Conservation (phyloP, 1,140 invertebrate genomes). For the Holotrichia oblita region DNA sequence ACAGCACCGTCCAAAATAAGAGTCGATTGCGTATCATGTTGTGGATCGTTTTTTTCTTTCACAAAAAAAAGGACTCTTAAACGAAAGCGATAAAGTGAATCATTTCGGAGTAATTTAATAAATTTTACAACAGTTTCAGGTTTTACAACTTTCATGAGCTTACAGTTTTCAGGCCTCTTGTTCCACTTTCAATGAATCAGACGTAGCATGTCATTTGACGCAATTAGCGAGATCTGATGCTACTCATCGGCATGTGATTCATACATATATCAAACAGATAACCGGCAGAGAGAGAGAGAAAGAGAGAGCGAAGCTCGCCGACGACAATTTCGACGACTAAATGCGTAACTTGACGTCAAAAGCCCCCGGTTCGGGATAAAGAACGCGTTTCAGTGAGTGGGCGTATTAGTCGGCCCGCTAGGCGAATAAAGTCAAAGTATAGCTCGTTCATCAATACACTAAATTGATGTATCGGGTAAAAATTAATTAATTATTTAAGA, state of each 20-base stretch:
- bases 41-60: too few species aligned
- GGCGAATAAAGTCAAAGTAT: too few species aligned
- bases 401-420: conserved; percentile 11
- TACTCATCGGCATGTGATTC: conserved; percentile 22
- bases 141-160: too few species aligned
- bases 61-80: too few species aligned
- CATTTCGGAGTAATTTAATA: too few species aligned
- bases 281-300: neutral
- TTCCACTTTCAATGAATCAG: conserved; percentile 20
- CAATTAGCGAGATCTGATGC: neutral
- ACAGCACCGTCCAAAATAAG: too few species aligned
- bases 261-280: conserved; percentile 24
- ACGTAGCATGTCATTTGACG: conserved; percentile 28
- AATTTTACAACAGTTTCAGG: too few species aligned
- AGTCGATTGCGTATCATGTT: too few species aligned
- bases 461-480: too few species aligned
- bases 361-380: conserved; percentile 27
- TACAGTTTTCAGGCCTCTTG: neutral
- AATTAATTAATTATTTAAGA: too few species aligned
- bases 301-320: neutral
- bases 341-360: conserved; percentile 36
- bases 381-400: conserved; percentile 27
- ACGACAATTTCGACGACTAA: conserved; percentile 29
- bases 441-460: too few species aligned
- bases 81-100: too few species aligned